Base-by-base conservation (phyloP, 2,797 vertebrate genomes). In the Acanthurus lineatus region DNA sequence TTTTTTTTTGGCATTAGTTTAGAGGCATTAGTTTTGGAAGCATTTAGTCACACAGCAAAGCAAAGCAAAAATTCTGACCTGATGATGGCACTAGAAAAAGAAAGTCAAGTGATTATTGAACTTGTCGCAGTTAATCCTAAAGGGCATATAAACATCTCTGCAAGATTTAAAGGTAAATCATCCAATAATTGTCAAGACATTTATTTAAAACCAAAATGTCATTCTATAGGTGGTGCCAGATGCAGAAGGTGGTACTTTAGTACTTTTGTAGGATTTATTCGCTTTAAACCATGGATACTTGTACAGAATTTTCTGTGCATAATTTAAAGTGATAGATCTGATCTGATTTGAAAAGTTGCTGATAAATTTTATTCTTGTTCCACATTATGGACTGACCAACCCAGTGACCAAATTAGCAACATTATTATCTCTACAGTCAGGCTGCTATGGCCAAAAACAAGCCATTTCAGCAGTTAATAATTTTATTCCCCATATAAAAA, bases 401-500 rank as follows among this genome's bases (percentile, higher is more conserved):
- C 40, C 9, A 6, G 38, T 11, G 9, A 70, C 32, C 4, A 8
- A 6, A 59, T 17, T 3, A 22, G 3, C 6, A 25, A 10, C 4
- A 28, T 32, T 6, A 60, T 12, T 2, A 14, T 20, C 35, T 7
- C 6, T 3, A 32, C 5, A 32, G 9, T 17, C 57, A 40, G 0
- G 1, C 9, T 44, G 15, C 6, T 2, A 52, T 32, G 32, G 32
- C 32, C 5, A 35, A 48, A 59, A 64, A 65, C 14, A 56, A 57
- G 28, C 4, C 3, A 32, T 54, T 66, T 8, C 14, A 17, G 44
- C 5, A 42, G 14, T 14, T 32, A 1, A 4, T 17, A 1, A 2
- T 42, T 59, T 59, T 53, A 28, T 60, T 60, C 60, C 12, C 53
- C 22, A 15, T 67, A 17, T 15, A 58, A 58, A 48, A 20, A 56